Base-by-base conservation (phyloP, 2,113 vertebrate genomes). In the Furnarius figulus region DNA sequence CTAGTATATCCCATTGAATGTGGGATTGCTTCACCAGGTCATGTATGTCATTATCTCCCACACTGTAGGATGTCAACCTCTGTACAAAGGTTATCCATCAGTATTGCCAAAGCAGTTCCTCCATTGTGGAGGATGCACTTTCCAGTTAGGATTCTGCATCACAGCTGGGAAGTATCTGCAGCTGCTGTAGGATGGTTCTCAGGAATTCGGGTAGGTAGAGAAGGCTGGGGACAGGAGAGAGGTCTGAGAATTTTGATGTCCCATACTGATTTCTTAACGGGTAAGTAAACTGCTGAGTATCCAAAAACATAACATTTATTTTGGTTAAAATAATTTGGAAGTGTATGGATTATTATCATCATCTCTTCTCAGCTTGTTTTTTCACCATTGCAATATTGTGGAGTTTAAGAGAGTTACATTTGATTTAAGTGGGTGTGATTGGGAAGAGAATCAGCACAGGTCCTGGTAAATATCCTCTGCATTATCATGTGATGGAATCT, bases 71-170 rank as follows among this genome's bases (percentile, higher is more conserved):
- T 81, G 75, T 27, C 18, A 27, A 1, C 42, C 46, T 35, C 31
- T 63, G 1, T 17, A 10, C 30, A 46, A 18, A 77, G 56, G 30
- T 84, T 39, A 24, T 63, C 39, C 35, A 13, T 37, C 59, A 44
- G 23, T 52, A 39, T 24, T 59, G 33, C 24, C 84, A 86, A 23
- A 77, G 39, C 22, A 63, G 1, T 17, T 15, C 33, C 30, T 50
- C 9, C 2, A 0, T 24, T 44, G 42, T 28, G 18, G 47, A 40
- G 12, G 40, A 15, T 42, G 40, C 4, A 1, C 44, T 39, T 77
- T 40, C 73, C 46, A 10, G 11, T 11, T 39, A 10, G 5, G 25
- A 8, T 73, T 73, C 14, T 56, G 30, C 16, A 23, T 27, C 46
- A 0, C 18, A 66, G 8, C 40, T 10, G 44, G 37, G 70, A 47